Percentiles rank a stretch among this genome's conserved stretches.
Evolutionary conservation across 2,113 vertebrate species (phyloP).

Genomic region (Ctenomys sociabilis): DNA sequence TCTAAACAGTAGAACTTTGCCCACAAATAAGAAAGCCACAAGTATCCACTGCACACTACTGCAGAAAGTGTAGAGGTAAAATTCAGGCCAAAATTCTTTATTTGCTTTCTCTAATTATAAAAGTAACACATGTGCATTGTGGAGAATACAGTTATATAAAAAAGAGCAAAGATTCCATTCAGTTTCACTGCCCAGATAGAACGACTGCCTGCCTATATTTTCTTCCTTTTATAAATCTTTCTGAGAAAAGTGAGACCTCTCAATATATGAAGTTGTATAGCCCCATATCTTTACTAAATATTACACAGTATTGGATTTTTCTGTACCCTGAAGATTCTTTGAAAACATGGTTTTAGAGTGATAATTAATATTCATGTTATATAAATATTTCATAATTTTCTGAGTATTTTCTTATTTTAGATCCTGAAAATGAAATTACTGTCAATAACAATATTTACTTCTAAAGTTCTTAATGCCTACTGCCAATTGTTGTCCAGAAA

Average conservation of each 20-base stretch:
- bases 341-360: neutral
- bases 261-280: neutral
- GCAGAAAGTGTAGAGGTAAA: constrained; percentile 17
- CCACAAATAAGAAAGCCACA: neutral
- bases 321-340: constrained; percentile 35
- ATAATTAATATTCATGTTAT: neutral
- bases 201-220: neutral
- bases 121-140: neutral
- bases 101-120: neutral
- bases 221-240: constrained; percentile 26
- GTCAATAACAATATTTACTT: constrained; percentile 33
- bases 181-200: neutral
- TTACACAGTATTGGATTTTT: neutral
- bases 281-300: constrained; percentile 30
- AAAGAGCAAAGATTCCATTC: neutral
- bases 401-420: constrained; percentile 43
- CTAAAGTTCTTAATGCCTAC: constrained; percentile 5
- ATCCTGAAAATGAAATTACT: constrained; percentile 42
- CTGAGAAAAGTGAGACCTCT: neutral
- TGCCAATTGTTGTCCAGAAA: constrained; percentile 26
- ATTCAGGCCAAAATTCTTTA: neutral
- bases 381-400: constrained; percentile 45
- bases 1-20: neutral
- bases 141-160: constrained; percentile 36
- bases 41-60: neutral